Percentiles rank a stretch among this genome's conserved stretches.
Conservation (phyloP, 35 echinoderm and acorn worm genomes). For the Apostichopus japonicus region DNA sequence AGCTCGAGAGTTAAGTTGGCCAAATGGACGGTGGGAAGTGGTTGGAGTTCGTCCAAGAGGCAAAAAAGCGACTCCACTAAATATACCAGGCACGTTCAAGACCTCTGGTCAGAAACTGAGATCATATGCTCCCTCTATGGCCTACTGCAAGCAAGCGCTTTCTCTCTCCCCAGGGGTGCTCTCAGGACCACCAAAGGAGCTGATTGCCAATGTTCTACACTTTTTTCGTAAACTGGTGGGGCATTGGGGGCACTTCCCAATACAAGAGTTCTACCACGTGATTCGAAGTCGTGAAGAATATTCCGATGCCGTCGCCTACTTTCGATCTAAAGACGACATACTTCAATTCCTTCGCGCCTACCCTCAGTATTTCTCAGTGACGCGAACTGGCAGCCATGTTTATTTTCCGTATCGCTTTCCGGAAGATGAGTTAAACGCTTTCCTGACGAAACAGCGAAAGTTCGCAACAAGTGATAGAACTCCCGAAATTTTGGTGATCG, state of each 20-base stretch:
- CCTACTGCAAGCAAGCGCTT: background rate
- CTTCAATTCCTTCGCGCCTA: background rate
- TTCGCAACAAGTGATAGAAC: background rate
- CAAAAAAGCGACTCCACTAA: background rate
- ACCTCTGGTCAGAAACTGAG: background rate
- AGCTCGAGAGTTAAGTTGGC: background rate
- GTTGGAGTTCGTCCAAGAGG: background rate
- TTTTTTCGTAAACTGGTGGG: background rate
- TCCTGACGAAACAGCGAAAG: background rate
- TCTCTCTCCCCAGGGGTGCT: background rate
- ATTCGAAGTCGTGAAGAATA: background rate
- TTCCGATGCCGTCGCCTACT: background rate
- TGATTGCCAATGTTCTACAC: background rate
- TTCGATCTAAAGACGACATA: background rate
- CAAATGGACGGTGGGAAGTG: background rate
- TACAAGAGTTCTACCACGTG: background rate
- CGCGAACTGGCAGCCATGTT: background rate
- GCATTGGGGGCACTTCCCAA: background rate
- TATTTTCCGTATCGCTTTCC: background rate
- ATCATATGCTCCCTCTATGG: background rate
- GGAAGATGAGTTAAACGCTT: background rate
- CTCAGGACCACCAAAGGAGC: background rate
- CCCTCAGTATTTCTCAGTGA: constrained; percentile 8
- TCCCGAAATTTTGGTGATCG: background rate
- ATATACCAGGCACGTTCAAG: background rate